Conservation (phyloP, 1,140 invertebrate genomes). For the Arion vulgaris region DNA sequence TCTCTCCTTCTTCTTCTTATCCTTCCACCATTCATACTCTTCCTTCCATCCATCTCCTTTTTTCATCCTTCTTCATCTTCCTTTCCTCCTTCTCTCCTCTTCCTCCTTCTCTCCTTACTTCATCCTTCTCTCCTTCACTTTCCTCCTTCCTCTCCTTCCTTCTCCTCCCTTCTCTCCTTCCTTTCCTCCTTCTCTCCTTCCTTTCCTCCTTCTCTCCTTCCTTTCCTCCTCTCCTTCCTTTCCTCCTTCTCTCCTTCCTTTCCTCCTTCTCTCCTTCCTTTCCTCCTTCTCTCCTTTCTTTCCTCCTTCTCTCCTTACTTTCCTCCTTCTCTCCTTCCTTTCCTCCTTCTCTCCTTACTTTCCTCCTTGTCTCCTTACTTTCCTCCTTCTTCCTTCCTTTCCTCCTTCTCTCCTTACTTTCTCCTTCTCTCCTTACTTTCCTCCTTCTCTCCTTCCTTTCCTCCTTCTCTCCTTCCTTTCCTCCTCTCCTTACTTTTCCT, state of each 20-base stretch:
- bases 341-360: background rate
- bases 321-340: background rate
- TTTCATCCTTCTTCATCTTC: background rate
- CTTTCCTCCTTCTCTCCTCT: background rate
- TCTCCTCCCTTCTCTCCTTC: background rate
- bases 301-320: background rate
- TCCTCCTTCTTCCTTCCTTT: background rate
- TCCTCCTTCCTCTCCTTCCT: background rate
- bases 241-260: background rate
- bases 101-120: background rate
- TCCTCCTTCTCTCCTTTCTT: background rate
- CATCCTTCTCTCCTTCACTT: background rate
- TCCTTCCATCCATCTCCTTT: background rate
- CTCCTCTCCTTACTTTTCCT: background rate
- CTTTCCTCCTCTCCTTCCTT: background rate
- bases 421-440: background rate
- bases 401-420: background rate
- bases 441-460: background rate
- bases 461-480: background rate
- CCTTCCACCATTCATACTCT: background rate
- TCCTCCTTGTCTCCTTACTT: background rate
- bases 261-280: background rate
- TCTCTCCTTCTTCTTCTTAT: slow-evolving; percentile 22
- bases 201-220: background rate
- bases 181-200: background rate